Evolutionary conservation across 2,113 vertebrate species (phyloP).

Genomic region (Alligator mississippiensis): DNA sequence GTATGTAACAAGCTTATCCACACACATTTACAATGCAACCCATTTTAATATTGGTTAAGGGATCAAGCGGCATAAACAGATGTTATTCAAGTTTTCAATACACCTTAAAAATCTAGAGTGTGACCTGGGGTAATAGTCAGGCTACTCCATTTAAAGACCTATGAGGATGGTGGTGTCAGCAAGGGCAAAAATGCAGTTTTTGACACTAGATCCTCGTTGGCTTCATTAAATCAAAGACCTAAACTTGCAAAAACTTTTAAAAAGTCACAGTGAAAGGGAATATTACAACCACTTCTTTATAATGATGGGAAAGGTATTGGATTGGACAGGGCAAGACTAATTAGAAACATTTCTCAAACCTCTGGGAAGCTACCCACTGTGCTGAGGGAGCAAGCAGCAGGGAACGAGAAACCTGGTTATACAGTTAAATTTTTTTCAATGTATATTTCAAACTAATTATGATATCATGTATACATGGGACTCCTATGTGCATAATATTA

Average conservation of each 20-base stretch:
- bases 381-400: constrained; percentile 37
- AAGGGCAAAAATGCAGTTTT: constrained; percentile 24
- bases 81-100: constrained; percentile 35
- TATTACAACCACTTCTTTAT: constrained; percentile 58
- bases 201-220: constrained; percentile 46
- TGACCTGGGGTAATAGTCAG: constrained; percentile 33
- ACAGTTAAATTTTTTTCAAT: constrained; percentile 35
- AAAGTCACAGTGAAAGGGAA: constrained; percentile 39
- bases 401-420: constrained; percentile 48
- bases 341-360: constrained; percentile 58
- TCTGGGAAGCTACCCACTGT: constrained; percentile 65
- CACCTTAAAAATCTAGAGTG: constrained; percentile 40
- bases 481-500: constrained; percentile 62
- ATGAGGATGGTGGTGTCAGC: constrained; percentile 53
- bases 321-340: constrained; percentile 61
- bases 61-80: constrained; percentile 33
- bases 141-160: constrained; percentile 32
- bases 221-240: constrained; percentile 61
- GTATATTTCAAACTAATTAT: constrained; percentile 63
- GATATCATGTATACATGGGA: constrained; percentile 33
- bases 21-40: not conserved
- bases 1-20: not conserved
- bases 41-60: constrained; percentile 35
- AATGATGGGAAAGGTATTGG: constrained; percentile 54
- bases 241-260: constrained; percentile 50